phyloP scores from a whole-genome alignment of 2,113 vertebrate species.

The Ameiurus melas region DNA sequence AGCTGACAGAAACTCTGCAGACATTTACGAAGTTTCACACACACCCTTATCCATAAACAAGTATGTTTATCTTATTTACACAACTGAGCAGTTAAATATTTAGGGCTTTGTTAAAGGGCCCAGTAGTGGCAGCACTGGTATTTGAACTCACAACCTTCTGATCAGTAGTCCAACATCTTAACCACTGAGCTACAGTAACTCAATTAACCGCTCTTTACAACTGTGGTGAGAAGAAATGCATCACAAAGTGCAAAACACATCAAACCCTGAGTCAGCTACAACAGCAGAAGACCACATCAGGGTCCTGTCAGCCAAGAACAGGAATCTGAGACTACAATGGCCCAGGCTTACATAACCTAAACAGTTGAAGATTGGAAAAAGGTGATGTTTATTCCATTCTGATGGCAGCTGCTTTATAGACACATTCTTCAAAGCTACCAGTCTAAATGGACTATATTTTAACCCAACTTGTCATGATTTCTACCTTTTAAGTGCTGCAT shows the following conservation, averaged over 20 bases:
- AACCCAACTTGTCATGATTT: not conserved
- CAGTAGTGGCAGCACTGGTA: not conserved
- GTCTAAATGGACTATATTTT: not conserved
- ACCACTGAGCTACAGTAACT: not conserved
- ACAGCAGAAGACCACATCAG: not conserved
- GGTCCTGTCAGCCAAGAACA: not conserved
- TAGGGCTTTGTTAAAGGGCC: not conserved
- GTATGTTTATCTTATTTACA: not conserved
- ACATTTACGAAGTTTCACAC: not conserved
- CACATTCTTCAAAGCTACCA: not conserved
- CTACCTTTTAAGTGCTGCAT: not conserved
- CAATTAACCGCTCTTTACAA: not conserved
- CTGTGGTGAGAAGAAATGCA: not conserved
- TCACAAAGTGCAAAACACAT: not conserved
- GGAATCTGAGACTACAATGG: not conserved
- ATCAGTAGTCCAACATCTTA: not conserved
- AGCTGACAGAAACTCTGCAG: not conserved
- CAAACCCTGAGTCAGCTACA: not conserved
- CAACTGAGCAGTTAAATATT: not conserved
- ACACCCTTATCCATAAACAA: not conserved
- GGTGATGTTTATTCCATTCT: not conserved
- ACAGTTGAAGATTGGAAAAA: not conserved
- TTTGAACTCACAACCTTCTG: not conserved
- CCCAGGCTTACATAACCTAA: not conserved
- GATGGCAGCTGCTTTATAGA: not conserved